Conservation (phyloP, 2,113 vertebrate genomes). For the Sigmodon hispidus region DNA sequence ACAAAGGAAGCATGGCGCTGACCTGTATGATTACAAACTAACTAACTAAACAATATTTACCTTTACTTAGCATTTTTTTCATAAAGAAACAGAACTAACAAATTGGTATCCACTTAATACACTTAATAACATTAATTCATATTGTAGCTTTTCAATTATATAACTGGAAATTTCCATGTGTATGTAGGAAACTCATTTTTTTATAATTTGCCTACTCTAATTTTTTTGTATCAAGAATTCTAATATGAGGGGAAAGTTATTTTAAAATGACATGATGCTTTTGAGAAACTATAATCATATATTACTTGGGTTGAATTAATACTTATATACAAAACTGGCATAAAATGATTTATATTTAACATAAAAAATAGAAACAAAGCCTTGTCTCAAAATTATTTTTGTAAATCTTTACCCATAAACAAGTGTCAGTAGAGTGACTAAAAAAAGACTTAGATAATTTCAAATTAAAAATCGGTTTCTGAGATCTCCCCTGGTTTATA, state of each 20-base stretch:
- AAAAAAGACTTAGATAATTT: slow-evolving; percentile 29
- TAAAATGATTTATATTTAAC: background rate
- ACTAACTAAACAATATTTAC: background rate
- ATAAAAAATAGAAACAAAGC: background rate
- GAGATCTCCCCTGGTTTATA: slow-evolving; percentile 22
- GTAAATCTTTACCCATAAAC: background rate
- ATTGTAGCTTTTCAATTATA: background rate
- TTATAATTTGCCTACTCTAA: background rate
- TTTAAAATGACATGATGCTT: background rate
- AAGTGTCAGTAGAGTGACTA: slow-evolving; percentile 10
- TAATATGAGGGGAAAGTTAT: background rate
- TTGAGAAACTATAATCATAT: slow-evolving; percentile 1
- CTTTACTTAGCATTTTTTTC: background rate
- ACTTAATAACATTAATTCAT: background rate
- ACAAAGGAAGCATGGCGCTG: background rate
- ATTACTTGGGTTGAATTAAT: background rate
- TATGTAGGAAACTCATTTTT: background rate
- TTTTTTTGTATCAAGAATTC: background rate
- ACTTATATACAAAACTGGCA: background rate
- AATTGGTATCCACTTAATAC: background rate
- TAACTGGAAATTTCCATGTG: background rate
- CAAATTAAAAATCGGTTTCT: slow-evolving; percentile 59
- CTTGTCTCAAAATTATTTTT: slow-evolving; percentile 17
- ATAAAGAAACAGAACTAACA: background rate
- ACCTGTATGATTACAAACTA: background rate